Evolutionary conservation across 1,140 invertebrate species (phyloP), one percentile per base, ranked within the genome.

Genomic region (Yoshiicerus persimilis): DNA sequence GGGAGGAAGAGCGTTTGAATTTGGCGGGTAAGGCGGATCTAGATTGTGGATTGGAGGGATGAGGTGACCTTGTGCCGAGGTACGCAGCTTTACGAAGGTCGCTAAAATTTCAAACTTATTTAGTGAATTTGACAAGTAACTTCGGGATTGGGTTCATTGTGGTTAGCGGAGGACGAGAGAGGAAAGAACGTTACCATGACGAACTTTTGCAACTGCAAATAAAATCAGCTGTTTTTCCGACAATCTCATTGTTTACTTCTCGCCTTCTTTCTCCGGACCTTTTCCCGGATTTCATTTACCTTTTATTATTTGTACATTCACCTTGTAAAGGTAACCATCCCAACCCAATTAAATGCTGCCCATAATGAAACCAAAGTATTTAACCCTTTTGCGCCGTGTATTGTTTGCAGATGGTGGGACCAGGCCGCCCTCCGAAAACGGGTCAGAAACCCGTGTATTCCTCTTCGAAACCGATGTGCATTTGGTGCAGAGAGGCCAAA

Each of bases 401-500:
- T 27, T 25, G 11, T 70, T 23, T 9, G 0, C 4, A 87, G 30
- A 86, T 87, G 87, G 87, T 88, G 23, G 87, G 89, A 25, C 84
- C 87, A 25, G 89, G 87, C 9, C 25, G 87, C 56, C 84, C 75
- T 27, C 87, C 84, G 2, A 88, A 88, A 62, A 23, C 84, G 11
- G 30, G 16, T 4, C 23, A 20, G n/a, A 80, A 23, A 36, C 38
- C 64, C 13, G 38, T 47, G 6, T 83, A 83, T 32, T 85, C 84
- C 4, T 56, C 84, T 6, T 32, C 39, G 8, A 86, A 84, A 32
- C 47, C 77, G 20, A 87, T 66, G 23, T 97, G 96, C 92, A 96
- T 96, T 2, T 97, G 96, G 96, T 97, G 97, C 92, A 95, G 95
- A 36, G 96, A 97, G 92, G 95, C 94, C 66, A 97, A 96, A 92